Evolutionary conservation across 2,888 invertebrate genomes (phyloP).

Genomic region (Leptinotarsa haldemani): DNA sequence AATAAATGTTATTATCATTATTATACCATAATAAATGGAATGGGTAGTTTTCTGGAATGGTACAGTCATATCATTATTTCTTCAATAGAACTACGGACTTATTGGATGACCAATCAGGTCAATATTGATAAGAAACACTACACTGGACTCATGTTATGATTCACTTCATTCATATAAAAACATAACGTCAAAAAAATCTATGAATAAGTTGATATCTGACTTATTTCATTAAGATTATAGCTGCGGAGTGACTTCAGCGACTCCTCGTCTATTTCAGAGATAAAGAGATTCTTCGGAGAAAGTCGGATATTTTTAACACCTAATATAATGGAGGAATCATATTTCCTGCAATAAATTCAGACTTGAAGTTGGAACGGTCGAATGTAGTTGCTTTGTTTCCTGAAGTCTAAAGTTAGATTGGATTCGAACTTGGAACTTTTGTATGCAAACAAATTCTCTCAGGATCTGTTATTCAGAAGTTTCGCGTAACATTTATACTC

Average conservation of each 20-base stretch:
- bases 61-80: too few species aligned
- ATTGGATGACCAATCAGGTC: too few species aligned
- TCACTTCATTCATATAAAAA: too few species aligned
- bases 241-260: not conserved
- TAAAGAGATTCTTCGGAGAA: slow-evolving; percentile 17
- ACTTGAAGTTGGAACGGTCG: slow-evolving; percentile 11
- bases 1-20: too few species aligned
- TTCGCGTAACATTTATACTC: not conserved
- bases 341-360: slow-evolving; percentile 19
- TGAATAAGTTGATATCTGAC: too few species aligned
- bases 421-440: not conserved
- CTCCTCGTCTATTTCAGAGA: slow-evolving; percentile 18
- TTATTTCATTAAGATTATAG: slow-evolving; percentile 9
- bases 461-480: not conserved
- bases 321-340: slow-evolving; percentile 8
- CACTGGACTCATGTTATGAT: too few species aligned
- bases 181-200: too few species aligned
- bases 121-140: too few species aligned
- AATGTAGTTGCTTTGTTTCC: slow-evolving; percentile 21
- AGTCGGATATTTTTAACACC: slow-evolving; percentile 21
- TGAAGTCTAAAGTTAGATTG: slow-evolving; percentile 26
- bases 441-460: not conserved
- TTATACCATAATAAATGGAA: too few species aligned
- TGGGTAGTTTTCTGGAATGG: too few species aligned
- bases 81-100: too few species aligned